A percentile compares a stretch with the other conserved stretches of the same genome.
These are phyloP conservation scores for Porites rus DNA, from an alignment of 92 coral and sea anemone genomes.

Conservation along the genomic window DNA sequence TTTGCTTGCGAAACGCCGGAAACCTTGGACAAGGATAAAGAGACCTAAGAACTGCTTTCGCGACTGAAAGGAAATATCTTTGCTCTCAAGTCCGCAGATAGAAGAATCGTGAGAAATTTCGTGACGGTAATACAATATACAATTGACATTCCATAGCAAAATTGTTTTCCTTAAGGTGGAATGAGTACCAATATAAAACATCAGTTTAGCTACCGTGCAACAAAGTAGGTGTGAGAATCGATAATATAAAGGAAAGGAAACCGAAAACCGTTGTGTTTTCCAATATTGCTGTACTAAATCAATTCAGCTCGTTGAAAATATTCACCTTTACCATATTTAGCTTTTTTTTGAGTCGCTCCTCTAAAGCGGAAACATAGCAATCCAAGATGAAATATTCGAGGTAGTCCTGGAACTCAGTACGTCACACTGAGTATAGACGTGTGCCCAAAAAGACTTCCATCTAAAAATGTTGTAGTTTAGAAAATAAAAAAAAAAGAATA, in stretches of 20 bases:
- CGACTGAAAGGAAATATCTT: not conserved
- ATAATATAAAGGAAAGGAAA: conserved; percentile 7
- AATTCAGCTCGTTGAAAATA: not conserved
- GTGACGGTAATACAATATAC: conserved; percentile 49
- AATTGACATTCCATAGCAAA: conserved; percentile 51
- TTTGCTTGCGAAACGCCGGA: not conserved
- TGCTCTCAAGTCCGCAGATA: conserved; percentile 13
- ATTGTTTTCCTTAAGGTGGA: conserved; percentile 17
- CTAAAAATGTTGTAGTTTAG: not conserved
- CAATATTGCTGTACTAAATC: not conserved
- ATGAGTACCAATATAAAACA: conserved; percentile 32
- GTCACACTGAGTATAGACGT: conserved; percentile 7
- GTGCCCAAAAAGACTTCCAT: not conserved
- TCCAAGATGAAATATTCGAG: conserved; percentile 23
- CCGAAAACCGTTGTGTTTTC: not conserved
- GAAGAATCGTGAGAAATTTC: conserved; percentile 13
- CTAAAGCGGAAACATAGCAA: not conserved
- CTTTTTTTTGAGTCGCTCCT: conserved; percentile 14
- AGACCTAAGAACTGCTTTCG: not conserved
- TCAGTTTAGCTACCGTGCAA: not conserved
- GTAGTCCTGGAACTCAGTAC: conserved; percentile 10
- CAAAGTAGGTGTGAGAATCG: not conserved
- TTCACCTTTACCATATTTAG: not conserved
- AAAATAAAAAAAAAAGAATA: no score
- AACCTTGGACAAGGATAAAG: conserved; percentile 1